These are phyloP conservation scores for Macrotrachela quadricornifera DNA, from an alignment of 1,140 invertebrate genomes.

Conservation along the genomic window DNA sequence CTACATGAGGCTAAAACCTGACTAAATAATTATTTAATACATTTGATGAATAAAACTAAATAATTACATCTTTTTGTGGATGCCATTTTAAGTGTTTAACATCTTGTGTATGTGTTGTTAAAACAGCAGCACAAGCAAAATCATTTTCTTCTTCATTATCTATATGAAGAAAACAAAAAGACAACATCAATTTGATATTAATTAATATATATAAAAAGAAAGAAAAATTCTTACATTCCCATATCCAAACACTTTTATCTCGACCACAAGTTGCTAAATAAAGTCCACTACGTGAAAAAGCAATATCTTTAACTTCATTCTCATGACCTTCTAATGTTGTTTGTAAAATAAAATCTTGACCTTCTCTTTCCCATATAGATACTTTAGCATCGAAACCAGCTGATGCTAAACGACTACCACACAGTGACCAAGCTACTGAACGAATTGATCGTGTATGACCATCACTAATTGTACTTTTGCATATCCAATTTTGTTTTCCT, in stretches of 20 bases:
- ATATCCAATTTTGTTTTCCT: constrained; percentile 40
- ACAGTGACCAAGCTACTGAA: constrained; percentile 74
- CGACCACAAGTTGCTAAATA: constrained; percentile 79
- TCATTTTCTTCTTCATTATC: constrained; percentile 38
- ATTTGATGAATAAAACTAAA: not conserved
- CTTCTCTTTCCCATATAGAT: constrained; percentile 31
- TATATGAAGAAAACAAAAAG: constrained; percentile 35
- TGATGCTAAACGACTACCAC: constrained; percentile 71
- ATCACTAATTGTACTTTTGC: constrained; percentile 61
- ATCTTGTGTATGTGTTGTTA: constrained; percentile 82
- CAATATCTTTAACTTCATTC: constrained; percentile 88
- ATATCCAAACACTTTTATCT: constrained; percentile 96
- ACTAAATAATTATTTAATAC: not conserved
- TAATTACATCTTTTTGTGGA: constrained; percentile 48
- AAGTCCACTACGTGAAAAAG: constrained; percentile 65
- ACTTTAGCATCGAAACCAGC: constrained; percentile 90
- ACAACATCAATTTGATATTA: not conserved
- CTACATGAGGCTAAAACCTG: constrained; percentile 66
- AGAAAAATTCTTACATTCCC: constrained; percentile 45
- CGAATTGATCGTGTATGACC: constrained; percentile 77
- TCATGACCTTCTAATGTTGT: constrained; percentile 92
- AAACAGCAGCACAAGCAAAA: constrained; percentile 84
- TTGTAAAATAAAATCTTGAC: constrained; percentile 71
- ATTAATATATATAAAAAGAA: not conserved
- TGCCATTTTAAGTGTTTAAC: constrained; percentile 76